Base-by-base conservation (phyloP, 30 jellyfish, hydroid and myxozoan genomes). In the Turritopsis rubra region DNA sequence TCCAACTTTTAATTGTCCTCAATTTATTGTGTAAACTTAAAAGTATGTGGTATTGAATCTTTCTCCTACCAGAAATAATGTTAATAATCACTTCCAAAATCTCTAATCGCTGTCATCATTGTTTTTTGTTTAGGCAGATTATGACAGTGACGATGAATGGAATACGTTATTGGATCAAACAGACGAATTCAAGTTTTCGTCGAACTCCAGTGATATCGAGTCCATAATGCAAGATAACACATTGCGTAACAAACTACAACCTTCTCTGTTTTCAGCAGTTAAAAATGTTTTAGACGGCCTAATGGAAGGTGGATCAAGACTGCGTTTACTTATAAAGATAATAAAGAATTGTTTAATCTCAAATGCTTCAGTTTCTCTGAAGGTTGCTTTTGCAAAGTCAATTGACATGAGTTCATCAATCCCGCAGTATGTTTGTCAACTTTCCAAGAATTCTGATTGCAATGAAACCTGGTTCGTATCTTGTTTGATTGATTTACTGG, bases 291-390 rank as follows among this genome's bases (percentile, higher is more conserved):
- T 71, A 21, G 72, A 79, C 26, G 95, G 96, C 8, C 31, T 86
- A 17, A 86, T 90, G 83, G 97, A 90, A 83, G 97, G 97, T 13
- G 97, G 96, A 16, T 90, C 97, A 1, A 85, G 95, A 52, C 80
- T 90, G 28, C 95, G 97, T 27, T 66, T 89, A 18, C 65, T 73
- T 18, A 41, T 90, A 19, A 84, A 80, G 41, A 83, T 90, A 65
- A 72, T 83, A 18, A 80, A 81, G 20, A 90, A 90, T 27, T 85
- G 95, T 26, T 23, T 90, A 53, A 92, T 81, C 16, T 74, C 97
- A 9, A 86, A 86, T 26, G 83, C 68, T 54, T 20, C 29, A 0
- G 19, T 20, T 28, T 85, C 22, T 26, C 7, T 16, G 22, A 81
- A 81, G 25, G 19, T 54, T 23, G 74, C 25, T 8, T 66, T 81